Conservation (phyloP, 2,888 invertebrate species). For the Euzophera pinguis region DNA sequence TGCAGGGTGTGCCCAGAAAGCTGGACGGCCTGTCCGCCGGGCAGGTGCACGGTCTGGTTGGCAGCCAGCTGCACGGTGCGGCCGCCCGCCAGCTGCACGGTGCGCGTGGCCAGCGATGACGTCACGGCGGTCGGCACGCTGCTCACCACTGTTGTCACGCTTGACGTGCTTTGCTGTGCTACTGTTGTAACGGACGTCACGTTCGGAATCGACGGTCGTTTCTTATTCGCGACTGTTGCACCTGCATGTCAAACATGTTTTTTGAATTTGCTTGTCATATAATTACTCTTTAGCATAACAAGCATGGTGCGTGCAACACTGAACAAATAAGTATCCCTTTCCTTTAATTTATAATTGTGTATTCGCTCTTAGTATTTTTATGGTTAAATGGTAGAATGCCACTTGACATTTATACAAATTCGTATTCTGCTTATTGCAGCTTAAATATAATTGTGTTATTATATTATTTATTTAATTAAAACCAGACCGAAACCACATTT, state of each 20-base stretch:
- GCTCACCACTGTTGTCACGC: constrained; percentile 47
- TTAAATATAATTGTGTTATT: no score
- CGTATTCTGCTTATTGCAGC: no score
- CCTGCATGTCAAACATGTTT: constrained; percentile 27
- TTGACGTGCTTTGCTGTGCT: constrained; percentile 52
- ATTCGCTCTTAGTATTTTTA: no score
- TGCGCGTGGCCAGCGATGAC: constrained; percentile 45
- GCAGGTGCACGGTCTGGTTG: constrained; percentile 55
- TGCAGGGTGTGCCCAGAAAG: constrained; percentile 54
- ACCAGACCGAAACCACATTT: no score
- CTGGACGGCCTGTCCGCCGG: constrained; percentile 47
- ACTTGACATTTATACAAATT: no score
- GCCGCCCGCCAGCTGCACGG: constrained; percentile 59
- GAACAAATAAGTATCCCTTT: no score
- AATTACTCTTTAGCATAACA: no score
- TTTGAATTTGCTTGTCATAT: no score
- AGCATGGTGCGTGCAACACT: no score
- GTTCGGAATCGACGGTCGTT: constrained; percentile 41
- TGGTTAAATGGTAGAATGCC: no score
- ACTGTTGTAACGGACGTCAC: constrained; percentile 46
- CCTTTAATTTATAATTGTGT: no score
- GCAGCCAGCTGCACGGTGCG: constrained; percentile 59
- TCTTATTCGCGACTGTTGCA: constrained; percentile 44
- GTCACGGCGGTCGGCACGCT: constrained; percentile 44
- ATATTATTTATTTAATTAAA: no score